These are phyloP conservation scores for Neostethus bicornis DNA, from an alignment of 2,797 vertebrate genomes.

Conservation along the genomic window DNA sequence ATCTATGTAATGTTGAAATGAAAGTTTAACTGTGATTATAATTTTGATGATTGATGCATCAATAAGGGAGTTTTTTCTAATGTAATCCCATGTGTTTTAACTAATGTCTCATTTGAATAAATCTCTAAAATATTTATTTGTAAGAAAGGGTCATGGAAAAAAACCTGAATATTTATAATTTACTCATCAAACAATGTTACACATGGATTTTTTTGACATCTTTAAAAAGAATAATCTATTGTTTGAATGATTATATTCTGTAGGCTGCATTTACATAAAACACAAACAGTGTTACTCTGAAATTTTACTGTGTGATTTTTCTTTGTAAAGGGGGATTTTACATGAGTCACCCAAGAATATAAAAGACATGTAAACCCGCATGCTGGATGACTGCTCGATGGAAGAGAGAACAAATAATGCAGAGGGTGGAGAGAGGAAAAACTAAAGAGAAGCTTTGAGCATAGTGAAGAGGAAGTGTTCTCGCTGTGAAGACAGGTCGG, in stretches of 20 bases:
- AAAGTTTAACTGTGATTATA: too few species aligned
- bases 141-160: neutral
- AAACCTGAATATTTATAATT: neutral
- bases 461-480: constrained; percentile 51
- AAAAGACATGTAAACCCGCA: constrained; percentile 53
- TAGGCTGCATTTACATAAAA: constrained; percentile 69
- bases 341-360: constrained; percentile 68
- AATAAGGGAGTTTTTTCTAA: neutral
- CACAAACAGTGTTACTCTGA: constrained; percentile 25
- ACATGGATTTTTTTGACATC: neutral
- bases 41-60: too few species aligned
- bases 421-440: constrained; percentile 30
- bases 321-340: constrained; percentile 57
- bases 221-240: constrained; percentile 26
- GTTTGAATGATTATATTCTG: constrained; percentile 21
- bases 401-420: constrained; percentile 22
- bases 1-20: too few species aligned
- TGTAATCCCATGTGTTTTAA: neutral
- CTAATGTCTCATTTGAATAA: constrained; percentile 1
- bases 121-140: constrained; percentile 5
- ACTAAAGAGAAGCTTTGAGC: constrained; percentile 12
- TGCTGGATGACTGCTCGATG: constrained; percentile 38
- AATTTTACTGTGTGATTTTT: constrained; percentile 39
- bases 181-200: neutral
- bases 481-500: constrained; percentile 61